Base-by-base conservation (phyloP, 2,888 invertebrate species). In the Boloria selene region DNA sequence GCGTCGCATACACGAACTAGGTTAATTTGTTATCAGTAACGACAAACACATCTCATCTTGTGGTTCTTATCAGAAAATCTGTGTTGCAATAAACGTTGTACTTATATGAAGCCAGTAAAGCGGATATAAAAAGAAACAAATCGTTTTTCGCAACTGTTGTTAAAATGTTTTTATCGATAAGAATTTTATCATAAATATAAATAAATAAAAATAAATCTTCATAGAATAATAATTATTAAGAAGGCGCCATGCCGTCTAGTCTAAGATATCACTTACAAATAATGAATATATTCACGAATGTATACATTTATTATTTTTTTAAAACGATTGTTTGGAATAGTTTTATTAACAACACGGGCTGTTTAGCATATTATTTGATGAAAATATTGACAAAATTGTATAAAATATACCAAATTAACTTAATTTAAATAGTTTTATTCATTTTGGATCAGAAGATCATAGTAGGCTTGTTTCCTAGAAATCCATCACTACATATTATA, bases 51-150 rank as follows among this genome's bases (percentile, higher is more conserved):
- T 69, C 62, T 66, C 71, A 56, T 69, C 67, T 67, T 64, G 42
- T 60, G 54, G n/a, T 17, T 38, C 60, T 72, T 72, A 70, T 68
- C 72, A 65, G 51, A 47, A 60, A 69, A 72, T 72, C 72, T 69
- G 49, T 47, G 54, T 58, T 16, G 58, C 58, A 50, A 64, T 54
- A 55, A 60, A 54, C 50, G 22, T 4, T 38, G 45, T 64, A 52
- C 59, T 38, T 54, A 56, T 63, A 51, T 47, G 17, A 65, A 58
- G 52, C n/a, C 44, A 47, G 52, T 60, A 17, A 38, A 55, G 53
- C 38, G 55, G 61, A 47, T 44, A 63, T 61, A 63, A 61, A 55
- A 67, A 53, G 13, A 14, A 44, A 56, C 55, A 56, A 45, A 45
- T 44, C 55, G 55, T 56, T 45, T n/a, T 56, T 56, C 55, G 16